Evolutionary conservation across 2,797 vertebrate genomes (phyloP).

Genomic region (Allobates femoralis): DNA sequence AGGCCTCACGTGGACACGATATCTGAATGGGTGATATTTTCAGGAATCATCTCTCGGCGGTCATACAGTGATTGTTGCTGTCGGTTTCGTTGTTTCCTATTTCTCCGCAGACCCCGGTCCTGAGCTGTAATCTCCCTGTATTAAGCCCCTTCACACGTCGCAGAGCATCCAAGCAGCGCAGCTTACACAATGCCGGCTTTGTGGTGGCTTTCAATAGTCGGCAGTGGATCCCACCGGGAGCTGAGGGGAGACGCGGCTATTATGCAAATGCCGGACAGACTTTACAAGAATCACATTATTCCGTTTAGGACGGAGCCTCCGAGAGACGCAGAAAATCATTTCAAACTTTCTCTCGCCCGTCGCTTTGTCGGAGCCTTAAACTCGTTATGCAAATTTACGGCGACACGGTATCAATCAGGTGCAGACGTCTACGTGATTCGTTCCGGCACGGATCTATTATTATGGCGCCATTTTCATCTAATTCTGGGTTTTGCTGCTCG

Average conservation of each 20-base stretch:
- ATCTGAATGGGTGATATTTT: no score
- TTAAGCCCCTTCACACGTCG: not conserved
- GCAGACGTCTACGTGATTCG: not conserved
- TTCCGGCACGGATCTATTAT: not conserved
- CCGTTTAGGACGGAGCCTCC: not conserved
- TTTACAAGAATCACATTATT: constrained; percentile 24
- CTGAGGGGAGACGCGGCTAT: not conserved
- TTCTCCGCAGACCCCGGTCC: not conserved
- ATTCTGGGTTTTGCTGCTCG: not conserved
- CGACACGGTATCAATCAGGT: not conserved
- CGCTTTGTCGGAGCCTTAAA: not conserved
- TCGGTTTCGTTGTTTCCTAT: not conserved
- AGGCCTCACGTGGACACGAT: no score
- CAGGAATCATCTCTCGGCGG: no score
- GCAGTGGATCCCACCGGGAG: constrained; percentile 18
- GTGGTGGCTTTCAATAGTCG: not conserved
- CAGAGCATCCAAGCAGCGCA: not conserved
- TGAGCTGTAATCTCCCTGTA: not conserved
- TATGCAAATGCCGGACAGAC: constrained; percentile 6
- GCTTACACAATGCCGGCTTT: not conserved
- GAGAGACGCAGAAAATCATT: constrained; percentile 1
- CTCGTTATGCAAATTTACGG: constrained; percentile 3
- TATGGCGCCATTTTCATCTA: not conserved
- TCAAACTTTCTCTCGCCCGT: not conserved
- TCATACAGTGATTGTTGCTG: not conserved